A percentile compares a stretch with the other conserved stretches of the same genome.
These are phyloP conservation scores for Lasioglossum albipes DNA, from an alignment of 1,140 invertebrate genomes.

Conservation along the genomic window DNA sequence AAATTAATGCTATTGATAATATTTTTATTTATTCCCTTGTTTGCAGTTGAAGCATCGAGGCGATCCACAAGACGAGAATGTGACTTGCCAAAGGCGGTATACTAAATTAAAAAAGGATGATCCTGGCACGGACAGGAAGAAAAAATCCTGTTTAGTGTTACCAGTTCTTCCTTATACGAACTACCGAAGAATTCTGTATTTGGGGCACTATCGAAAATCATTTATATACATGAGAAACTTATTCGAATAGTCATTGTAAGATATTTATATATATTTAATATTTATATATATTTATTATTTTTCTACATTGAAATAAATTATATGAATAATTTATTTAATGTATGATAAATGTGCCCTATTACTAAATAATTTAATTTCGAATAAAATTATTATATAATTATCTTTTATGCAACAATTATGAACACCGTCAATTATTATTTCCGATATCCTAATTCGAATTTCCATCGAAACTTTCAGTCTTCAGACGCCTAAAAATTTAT, in stretches of 20 bases:
- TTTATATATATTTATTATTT: not conserved
- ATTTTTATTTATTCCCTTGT: not conserved
- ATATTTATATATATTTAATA: not conserved
- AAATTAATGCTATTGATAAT: not conserved
- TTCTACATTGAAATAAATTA: conserved; percentile 2
- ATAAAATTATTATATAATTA: no score
- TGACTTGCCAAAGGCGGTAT: not conserved
- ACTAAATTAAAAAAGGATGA: conserved; percentile 20
- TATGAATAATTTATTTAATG: not conserved
- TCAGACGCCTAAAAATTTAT: no score
- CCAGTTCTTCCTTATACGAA: not conserved
- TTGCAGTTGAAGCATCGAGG: conserved; percentile 12
- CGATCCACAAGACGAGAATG: not conserved
- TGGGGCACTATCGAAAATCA: not conserved
- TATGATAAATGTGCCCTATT: not conserved
- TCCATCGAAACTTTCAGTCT: no score
- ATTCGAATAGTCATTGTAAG: not conserved
- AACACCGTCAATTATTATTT: no score
- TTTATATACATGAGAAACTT: not conserved
- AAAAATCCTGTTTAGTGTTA: not conserved
- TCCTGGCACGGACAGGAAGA: not conserved
- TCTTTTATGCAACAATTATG: no score
- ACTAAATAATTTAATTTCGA: not conserved
- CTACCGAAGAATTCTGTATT: not conserved
- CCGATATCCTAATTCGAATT: no score